Conservation (phyloP, 2,113 vertebrate species). For the Datnioides undecimradiatus region DNA sequence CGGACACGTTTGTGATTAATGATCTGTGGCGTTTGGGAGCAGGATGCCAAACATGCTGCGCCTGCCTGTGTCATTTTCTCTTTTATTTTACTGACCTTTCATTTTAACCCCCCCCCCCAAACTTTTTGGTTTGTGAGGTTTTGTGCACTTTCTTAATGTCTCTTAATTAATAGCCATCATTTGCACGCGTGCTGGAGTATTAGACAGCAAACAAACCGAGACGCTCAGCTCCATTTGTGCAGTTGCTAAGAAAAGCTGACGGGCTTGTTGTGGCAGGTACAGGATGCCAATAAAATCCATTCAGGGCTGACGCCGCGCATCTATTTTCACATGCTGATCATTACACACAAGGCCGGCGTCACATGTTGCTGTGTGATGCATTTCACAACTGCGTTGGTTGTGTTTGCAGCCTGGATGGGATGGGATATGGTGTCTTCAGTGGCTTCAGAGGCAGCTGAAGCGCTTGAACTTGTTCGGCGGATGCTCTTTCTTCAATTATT, state of each 20-base stretch:
- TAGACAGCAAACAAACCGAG: not conserved
- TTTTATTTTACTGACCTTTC: not conserved
- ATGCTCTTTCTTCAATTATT: not conserved
- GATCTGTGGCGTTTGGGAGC: not conserved
- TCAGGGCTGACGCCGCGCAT: not conserved
- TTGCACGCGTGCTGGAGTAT: not conserved
- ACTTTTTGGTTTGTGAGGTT: not conserved
- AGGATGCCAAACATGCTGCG: not conserved
- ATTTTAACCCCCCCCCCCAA: not conserved
- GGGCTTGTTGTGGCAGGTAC: not conserved
- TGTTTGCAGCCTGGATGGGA: too few species aligned
- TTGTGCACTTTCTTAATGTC: not conserved
- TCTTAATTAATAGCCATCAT: not conserved
- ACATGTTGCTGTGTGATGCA: not conserved
- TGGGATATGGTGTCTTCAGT: not conserved
- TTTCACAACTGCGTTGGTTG: not conserved
- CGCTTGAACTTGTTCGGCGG: not conserved
- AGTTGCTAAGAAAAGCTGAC: not conserved
- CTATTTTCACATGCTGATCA: not conserved
- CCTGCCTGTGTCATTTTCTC: not conserved
- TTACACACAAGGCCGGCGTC: not conserved
- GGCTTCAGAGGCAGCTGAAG: not conserved
- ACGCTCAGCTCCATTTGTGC: not conserved
- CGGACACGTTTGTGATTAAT: not conserved
- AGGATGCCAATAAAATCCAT: not conserved